These are phyloP conservation scores for Temnothorax rugatulus DNA, from an alignment of 2,888 invertebrate species.

Conservation along the genomic window DNA sequence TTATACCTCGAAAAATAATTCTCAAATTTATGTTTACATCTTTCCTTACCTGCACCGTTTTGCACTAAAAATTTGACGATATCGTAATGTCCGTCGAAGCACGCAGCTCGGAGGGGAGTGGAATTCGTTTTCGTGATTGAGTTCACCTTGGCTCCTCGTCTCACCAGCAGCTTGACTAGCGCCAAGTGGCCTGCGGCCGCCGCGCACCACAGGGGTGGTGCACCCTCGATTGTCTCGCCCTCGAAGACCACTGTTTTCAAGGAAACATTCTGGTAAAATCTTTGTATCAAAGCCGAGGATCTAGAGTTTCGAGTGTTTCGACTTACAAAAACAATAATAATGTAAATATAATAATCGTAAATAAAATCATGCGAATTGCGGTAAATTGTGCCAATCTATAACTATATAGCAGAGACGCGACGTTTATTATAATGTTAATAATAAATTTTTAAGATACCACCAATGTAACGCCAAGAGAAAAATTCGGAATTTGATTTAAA, in stretches of 20 bases:
- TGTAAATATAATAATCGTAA: neutral
- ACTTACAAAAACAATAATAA: neutral
- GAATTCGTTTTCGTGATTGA: slow-evolving; percentile 98
- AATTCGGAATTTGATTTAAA: neutral
- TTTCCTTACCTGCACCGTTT: slow-evolving; percentile 92
- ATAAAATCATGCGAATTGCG: neutral
- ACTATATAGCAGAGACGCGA: too few species aligned
- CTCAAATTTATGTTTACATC: neutral
- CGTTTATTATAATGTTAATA: neutral
- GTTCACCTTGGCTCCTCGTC: slow-evolving; percentile 96
- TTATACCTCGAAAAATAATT: neutral
- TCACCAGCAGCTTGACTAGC: slow-evolving; percentile 94
- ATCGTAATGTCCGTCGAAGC: slow-evolving; percentile 98
- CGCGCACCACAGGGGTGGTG: slow-evolving; percentile 99
- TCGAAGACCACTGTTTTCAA: slow-evolving; percentile 94
- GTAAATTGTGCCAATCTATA: neutral
- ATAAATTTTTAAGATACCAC: neutral
- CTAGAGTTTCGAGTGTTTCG: neutral
- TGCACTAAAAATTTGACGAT: slow-evolving; percentile 97
- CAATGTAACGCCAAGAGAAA: neutral
- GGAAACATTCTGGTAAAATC: neutral
- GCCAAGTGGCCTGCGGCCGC: slow-evolving; percentile 97
- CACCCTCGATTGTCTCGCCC: slow-evolving; percentile 98
- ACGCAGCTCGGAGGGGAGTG: slow-evolving; percentile 97
- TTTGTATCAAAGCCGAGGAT: neutral